phyloP scores from a whole-genome alignment of 2,797 vertebrate species.

The Mergus octosetaceus region DNA sequence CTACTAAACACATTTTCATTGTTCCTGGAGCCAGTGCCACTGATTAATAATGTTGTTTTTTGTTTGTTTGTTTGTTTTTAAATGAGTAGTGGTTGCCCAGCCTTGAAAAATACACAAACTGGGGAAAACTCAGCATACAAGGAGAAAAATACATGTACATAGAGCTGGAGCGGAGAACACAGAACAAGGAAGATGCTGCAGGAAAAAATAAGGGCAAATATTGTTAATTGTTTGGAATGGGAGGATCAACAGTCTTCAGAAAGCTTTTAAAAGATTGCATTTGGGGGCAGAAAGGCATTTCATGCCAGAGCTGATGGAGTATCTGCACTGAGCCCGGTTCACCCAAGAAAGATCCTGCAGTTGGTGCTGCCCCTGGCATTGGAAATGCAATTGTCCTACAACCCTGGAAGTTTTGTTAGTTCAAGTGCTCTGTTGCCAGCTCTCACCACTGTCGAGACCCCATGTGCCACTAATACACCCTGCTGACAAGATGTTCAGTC shows the following conservation, averaged over 20 bases:
- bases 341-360: not conserved
- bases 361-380: not conserved
- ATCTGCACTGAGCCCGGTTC: not conserved
- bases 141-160: rapidly evolving
- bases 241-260: not conserved
- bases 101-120: not conserved
- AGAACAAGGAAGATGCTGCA: not conserved
- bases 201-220: not conserved
- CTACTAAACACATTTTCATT: not conserved
- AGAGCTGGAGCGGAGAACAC: not conserved
- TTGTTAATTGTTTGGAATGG: not conserved
- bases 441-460: rapidly evolving
- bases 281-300: not conserved
- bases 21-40: not conserved
- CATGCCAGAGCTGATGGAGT: not conserved
- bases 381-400: not conserved
- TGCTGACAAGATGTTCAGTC: not conserved
- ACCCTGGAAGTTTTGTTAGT: not conserved
- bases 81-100: too few relatives aligned
- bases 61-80: too few relatives aligned
- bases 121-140: not conserved
- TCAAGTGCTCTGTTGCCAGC: not conserved
- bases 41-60: not conserved
- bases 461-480: not conserved
- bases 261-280: not conserved